Base-by-base conservation (phyloP, 1,140 invertebrate genomes). In the Atta cephalotes region DNA sequence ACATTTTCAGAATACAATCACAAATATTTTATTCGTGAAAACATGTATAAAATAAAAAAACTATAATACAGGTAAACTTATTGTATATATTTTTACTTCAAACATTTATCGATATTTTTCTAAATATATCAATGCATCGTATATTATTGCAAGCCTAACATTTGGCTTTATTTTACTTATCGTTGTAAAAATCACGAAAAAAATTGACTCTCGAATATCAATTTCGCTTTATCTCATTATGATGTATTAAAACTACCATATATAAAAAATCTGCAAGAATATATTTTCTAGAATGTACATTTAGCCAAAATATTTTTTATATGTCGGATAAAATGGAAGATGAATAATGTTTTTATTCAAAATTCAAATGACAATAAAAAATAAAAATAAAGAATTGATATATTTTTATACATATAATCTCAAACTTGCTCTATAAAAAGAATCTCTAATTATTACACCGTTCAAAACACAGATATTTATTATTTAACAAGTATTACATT, bases 391-490 rank as follows among this genome's bases (percentile, higher is more conserved):
- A 71, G 31, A 70, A 35, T 45, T 49, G 25, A 39, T 31, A 45
- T 62, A 49, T 74, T 28, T 60, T 28, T 70, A 28, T 28, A 28
- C n/a, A 2, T 68, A 39, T 68, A 25, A 58, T 58, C 18, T 18
- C 21, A 68, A 80, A 80, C 14, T 28, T 35, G 4, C 35, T 18
- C 10, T 14, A 18, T 71, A 21, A 9, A 7, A 71, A 63, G 9
- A 65, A 62, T 10, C 31, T 28, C 25, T 66, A 70, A 81, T 81
- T 70, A 56, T 31, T 16, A 14, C 14, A 56, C 58, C n/a, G 3
- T 53, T 66, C 14, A 80, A 79, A 45, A 31, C 14, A 77, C 14
- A 58, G 9, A 71, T 82, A 45, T 31, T 14, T 45, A 82, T 62
- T 58, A 72, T 1, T 72, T 60, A 74, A 80, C 49, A 70, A 60